Percentiles rank a stretch among this genome's conserved stretches.
These are phyloP conservation scores for Macrobrachium nipponense DNA, from an alignment of 1,140 invertebrate species.

Conservation along the genomic window DNA sequence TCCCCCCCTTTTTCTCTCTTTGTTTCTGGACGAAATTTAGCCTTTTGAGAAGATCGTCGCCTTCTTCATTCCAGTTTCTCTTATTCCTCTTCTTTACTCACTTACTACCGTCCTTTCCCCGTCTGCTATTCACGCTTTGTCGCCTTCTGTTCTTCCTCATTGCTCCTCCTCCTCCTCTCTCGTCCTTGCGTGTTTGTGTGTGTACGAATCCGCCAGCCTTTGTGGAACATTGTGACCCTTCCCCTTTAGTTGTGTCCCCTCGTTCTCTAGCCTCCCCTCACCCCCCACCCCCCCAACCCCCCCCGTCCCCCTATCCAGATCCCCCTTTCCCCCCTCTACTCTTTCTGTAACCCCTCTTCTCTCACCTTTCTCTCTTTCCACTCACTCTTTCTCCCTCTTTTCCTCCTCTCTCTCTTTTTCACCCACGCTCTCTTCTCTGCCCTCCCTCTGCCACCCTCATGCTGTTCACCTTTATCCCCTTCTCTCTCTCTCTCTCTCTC, in stretches of 20 bases:
- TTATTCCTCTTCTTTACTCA: too few relatives aligned
- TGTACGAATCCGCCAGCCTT: background rate
- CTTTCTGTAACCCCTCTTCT: background rate
- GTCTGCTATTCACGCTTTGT: too few relatives aligned
- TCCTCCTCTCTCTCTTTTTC: background rate
- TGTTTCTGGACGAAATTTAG: too few relatives aligned
- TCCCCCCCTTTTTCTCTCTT: too few relatives aligned
- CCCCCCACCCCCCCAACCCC: background rate
- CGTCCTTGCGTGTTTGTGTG: background rate
- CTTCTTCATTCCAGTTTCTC: too few relatives aligned
- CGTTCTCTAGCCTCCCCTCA: background rate
- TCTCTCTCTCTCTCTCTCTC: conserved; percentile 5
- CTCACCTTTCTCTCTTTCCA: background rate
- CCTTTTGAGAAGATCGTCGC: too few relatives aligned
- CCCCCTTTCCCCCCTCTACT: background rate
- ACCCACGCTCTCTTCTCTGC: background rate
- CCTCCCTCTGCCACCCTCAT: background rate
- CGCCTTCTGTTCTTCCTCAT: too few relatives aligned
- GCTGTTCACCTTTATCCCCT: background rate
- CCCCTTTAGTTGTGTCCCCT: background rate
- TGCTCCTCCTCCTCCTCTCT: too few relatives aligned
- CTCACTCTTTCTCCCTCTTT: background rate
- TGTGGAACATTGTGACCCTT: background rate
- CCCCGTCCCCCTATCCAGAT: background rate
- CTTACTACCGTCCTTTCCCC: too few relatives aligned